phyloP scores from a whole-genome alignment of 2,888 invertebrate species.

The Xestia sexstrigata region DNA sequence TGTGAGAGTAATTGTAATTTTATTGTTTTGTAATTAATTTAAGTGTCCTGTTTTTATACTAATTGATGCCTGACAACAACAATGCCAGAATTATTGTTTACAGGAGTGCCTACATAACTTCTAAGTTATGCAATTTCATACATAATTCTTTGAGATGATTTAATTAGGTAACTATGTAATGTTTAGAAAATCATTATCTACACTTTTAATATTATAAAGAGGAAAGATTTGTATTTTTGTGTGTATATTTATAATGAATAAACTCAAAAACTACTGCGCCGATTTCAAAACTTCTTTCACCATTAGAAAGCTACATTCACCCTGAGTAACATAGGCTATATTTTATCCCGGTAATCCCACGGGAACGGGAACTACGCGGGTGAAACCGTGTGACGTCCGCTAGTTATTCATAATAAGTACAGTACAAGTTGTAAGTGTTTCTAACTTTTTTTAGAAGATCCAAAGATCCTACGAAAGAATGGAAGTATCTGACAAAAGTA shows the following conservation, averaged over 20 bases:
- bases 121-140: background rate
- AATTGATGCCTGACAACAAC: conserved; percentile 8
- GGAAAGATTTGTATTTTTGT: too few relatives aligned
- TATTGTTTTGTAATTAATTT: conserved; percentile 34
- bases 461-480: too few relatives aligned
- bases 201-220: too few relatives aligned
- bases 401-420: background rate
- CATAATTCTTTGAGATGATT: background rate
- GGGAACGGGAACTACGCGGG: too few relatives aligned
- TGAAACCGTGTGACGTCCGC: too few relatives aligned
- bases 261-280: too few relatives aligned
- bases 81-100: background rate
- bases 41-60: conserved; percentile 13
- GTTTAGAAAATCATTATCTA: background rate
- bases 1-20: conserved; percentile 28
- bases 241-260: too few relatives aligned
- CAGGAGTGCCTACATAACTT: background rate
- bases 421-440: background rate
- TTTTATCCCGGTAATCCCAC: too few relatives aligned
- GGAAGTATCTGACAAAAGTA: background rate
- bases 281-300: too few relatives aligned
- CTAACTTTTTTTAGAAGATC: background rate
- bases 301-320: too few relatives aligned
- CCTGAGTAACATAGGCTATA: too few relatives aligned
- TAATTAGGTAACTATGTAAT: background rate